Evolutionary conservation across 2,888 invertebrate genomes (phyloP), one percentile per base, ranked within the genome.

Genomic region (Pantelozetes paolii): DNA sequence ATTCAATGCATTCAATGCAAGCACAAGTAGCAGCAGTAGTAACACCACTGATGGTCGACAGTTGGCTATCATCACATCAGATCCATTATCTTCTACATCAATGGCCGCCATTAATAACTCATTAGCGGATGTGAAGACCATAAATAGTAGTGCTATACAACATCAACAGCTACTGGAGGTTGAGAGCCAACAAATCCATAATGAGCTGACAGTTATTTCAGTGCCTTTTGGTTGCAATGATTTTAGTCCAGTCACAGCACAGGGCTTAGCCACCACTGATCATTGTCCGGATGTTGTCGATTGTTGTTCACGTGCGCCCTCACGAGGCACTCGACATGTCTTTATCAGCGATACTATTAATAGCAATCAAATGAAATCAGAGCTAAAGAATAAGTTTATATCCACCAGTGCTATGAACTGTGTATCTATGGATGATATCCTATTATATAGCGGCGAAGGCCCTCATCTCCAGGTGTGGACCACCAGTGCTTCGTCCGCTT

Each of bases 231-330:
- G 15, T 50, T 5, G 15, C 20, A n/a, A n/a, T n/a, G 18, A 50
- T 15, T 50, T n/a, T 15, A n/a, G 8, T 20, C 8, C 9, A 9
- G 36, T 36, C 36, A 36, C 36, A 36, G 36, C 36, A 5, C 36
- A 36, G 36, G 9, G 36, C 5, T 36, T 5, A 8, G 36, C 15
- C 9, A 15, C 15, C 15, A 15, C 5, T 20, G 50, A 50, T 50
- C 50, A 50, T 9, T 50, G 50, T 50, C 50, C 50, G 50, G 50
- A 50, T 50, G 50, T 50, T 50, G 50, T 50, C 5, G 50, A 50
- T 20, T 50, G 50, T 50, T 36, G 36, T 36, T 50, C 50, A n/a
- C 50, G 15, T 50, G 15, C 15, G 18, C 50, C 50, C n/a, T 50
- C 50, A 5, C 50, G 50, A n/a, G 36, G 36, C 36, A 9, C 50